Evolutionary conservation across 2,888 invertebrate species (phyloP).

Genomic region (Diarsia brunnea): DNA sequence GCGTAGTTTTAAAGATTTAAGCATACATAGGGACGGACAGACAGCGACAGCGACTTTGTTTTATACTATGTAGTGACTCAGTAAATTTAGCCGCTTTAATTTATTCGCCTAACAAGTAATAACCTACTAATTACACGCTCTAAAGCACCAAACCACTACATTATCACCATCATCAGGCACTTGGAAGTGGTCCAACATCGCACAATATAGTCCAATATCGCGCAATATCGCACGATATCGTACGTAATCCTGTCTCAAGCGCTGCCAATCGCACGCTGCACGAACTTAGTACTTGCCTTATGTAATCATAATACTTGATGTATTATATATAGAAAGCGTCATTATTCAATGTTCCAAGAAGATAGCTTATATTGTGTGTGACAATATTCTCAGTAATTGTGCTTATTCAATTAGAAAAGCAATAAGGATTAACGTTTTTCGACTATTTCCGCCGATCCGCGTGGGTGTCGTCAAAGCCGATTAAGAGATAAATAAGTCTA

Average conservation of each 20-base stretch:
- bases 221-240: conserved; percentile 20
- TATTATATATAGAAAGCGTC: conserved; percentile 3
- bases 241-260: conserved; percentile 40
- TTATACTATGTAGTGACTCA: no score
- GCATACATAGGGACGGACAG: no score
- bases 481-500: neutral
- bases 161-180: conserved; percentile 22
- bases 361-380: neutral
- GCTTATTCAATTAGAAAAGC: neutral
- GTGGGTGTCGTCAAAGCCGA: neutral
- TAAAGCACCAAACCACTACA: conserved; percentile 1
- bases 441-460: neutral
- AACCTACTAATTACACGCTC: conserved; percentile 5
- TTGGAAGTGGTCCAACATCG: conserved; percentile 56
- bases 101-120: neutral
- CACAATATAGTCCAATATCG: conserved; percentile 14
- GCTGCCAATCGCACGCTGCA: conserved; percentile 43
- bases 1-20: no score
- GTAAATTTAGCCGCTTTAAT: neutral
- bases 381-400: neutral
- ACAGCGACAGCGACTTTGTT: no score
- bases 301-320: conserved; percentile 21
- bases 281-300: conserved; percentile 18
- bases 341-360: neutral
- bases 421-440: conserved; percentile 11